A percentile compares a stretch with the other conserved stretches of the same genome.
These are phyloP conservation scores for Enhydra lutris DNA, from an alignment of 2,113 vertebrate genomes.

Conservation along the genomic window DNA sequence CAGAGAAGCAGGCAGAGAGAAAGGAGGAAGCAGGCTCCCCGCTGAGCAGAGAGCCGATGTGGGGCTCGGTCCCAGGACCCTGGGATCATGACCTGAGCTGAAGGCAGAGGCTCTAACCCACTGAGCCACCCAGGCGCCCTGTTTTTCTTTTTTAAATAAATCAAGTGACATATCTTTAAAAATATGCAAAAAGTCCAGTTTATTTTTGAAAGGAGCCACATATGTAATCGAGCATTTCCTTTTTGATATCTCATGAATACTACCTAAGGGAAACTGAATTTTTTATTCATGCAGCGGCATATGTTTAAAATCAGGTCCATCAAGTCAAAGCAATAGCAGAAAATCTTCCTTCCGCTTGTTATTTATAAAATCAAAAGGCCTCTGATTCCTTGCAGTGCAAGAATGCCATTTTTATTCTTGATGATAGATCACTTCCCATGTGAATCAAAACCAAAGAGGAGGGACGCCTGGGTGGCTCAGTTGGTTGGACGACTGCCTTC, in stretches of 20 bases:
- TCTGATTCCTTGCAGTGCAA: not conserved
- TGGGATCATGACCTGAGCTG: too few relatives aligned
- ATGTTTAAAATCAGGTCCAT: not conserved
- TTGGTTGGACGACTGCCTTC: too few relatives aligned
- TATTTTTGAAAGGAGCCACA: not conserved
- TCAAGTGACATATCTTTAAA: not conserved
- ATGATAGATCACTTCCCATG: not conserved
- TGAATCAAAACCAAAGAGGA: not conserved
- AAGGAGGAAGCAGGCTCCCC: too few relatives aligned
- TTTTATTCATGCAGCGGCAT: slow-evolving; percentile 27
- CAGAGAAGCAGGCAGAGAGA: too few relatives aligned
- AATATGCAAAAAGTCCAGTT: not conserved
- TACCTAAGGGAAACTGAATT: not conserved
- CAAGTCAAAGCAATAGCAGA: not conserved
- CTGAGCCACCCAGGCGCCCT: not conserved
- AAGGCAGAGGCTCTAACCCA: too few relatives aligned
- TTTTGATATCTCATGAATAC: not conserved
- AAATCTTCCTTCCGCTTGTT: not conserved
- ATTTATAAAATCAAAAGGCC: not conserved
- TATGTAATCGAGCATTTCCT: not conserved
- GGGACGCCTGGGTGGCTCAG: too few relatives aligned
- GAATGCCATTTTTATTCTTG: not conserved
- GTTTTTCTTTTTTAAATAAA: not conserved
- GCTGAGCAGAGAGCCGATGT: too few relatives aligned
- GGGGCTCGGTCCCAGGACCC: too few relatives aligned